Percentiles rank a stretch among this genome's conserved stretches.
Conservation (phyloP, 2,797 vertebrate genomes). For the Nyctalus aviator region DNA sequence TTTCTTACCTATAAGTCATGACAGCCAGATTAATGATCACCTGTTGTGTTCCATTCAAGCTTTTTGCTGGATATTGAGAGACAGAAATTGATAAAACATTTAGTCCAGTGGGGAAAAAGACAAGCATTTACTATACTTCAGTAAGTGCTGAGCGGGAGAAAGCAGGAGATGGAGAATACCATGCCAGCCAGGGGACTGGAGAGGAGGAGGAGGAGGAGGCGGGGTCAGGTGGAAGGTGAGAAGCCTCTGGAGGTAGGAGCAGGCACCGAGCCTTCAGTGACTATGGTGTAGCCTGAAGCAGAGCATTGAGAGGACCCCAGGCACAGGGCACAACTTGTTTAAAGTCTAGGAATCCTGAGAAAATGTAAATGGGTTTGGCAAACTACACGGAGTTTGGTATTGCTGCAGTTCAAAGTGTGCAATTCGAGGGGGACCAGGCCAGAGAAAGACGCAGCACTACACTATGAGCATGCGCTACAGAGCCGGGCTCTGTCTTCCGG, state of each 20-base stretch:
- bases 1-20: neutral
- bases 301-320: neutral
- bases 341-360: neutral
- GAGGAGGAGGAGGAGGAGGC: no score
- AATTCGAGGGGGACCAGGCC: neutral
- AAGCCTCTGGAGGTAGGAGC: neutral
- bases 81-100: neutral
- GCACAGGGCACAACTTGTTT: neutral
- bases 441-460: neutral
- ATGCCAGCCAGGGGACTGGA: neutral
- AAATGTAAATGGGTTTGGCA: neutral
- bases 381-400: neutral
- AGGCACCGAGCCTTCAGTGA: neutral
- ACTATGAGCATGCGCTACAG: rapidly evolving
- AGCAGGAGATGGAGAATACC: neutral
- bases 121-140: no score
- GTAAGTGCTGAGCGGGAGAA: neutral
- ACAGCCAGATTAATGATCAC: neutral
- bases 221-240: neutral
- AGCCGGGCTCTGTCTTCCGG: neutral
- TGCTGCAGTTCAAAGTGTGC: neutral
- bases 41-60: neutral
- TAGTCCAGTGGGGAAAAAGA: neutral
- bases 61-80: neutral
- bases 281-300: neutral